These are phyloP conservation scores for Bombus huntii DNA, from an alignment of 1,140 invertebrate species.

Conservation along the genomic window DNA sequence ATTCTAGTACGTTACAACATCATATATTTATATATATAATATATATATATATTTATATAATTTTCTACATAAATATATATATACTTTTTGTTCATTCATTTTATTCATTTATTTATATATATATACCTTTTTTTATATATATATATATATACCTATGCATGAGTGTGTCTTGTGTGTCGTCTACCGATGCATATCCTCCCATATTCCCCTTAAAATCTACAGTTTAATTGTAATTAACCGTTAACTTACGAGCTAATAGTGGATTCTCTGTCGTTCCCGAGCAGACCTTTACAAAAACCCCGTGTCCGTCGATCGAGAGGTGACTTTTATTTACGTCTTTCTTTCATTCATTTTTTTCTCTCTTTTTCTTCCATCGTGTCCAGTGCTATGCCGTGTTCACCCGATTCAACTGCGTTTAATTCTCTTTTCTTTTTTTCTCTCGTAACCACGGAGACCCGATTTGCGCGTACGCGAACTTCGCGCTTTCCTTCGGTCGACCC, in stretches of 20 bases:
- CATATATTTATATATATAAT: conserved; percentile 65
- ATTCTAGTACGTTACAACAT: conserved; percentile 74
- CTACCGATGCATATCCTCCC: conserved; percentile 56
- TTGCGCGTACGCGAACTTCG: neutral
- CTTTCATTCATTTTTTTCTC: neutral
- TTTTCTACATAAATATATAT: conserved; percentile 72
- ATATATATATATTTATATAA: conserved; percentile 71
- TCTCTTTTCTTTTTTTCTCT: neutral
- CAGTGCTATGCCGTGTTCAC: neutral
- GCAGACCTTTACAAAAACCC: conserved; percentile 57
- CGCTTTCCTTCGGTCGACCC: too few relatives aligned
- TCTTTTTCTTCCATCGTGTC: neutral
- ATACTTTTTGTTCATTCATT: conserved; percentile 60
- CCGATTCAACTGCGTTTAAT: neutral
- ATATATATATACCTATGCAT: conserved; percentile 61
- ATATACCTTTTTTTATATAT: conserved; percentile 55
- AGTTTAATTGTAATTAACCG: conserved; percentile 65
- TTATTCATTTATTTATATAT: conserved; percentile 69
- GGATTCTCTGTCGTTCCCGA: conserved; percentile 69
- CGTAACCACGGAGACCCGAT: neutral
- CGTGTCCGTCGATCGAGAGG: conserved; percentile 40
- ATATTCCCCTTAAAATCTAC: conserved; percentile 58
- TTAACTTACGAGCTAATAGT: conserved; percentile 76
- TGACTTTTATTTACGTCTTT: neutral
- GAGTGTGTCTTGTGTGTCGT: conserved; percentile 45